Percentiles rank a stretch among this genome's conserved stretches.
Evolutionary conservation across 2,888 invertebrate species (phyloP).

Genomic region (Netelia virgata): DNA sequence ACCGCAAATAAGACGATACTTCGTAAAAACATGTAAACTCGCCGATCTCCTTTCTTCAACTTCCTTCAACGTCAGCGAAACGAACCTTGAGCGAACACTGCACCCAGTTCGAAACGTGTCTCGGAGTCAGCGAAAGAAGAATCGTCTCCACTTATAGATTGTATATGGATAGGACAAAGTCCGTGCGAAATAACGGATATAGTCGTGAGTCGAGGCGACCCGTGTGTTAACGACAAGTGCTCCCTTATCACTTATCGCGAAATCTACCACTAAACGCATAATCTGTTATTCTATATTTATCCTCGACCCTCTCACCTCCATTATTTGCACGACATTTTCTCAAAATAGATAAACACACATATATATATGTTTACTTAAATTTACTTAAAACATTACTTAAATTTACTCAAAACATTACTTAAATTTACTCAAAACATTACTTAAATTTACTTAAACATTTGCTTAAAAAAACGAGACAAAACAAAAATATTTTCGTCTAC

Average conservation of each 20-base stretch:
- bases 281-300: background rate
- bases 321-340: background rate
- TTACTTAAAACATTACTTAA: too few species aligned
- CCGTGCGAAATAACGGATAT: background rate
- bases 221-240: constrained; percentile 35
- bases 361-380: too few species aligned
- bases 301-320: background rate
- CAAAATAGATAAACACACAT: background rate
- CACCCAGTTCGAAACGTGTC: background rate
- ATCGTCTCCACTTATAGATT: constrained; percentile 20
- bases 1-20: background rate
- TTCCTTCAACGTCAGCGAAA: constrained; percentile 29
- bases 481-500: background rate
- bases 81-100: background rate
- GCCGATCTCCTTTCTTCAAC: background rate
- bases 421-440: too few species aligned
- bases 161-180: background rate
- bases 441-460: too few species aligned
- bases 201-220: background rate
- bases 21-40: background rate
- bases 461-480: background rate
- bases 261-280: background rate
- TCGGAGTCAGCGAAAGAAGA: constrained; percentile 51
- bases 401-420: too few species aligned
- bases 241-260: constrained; percentile 47